phyloP scores from a whole-genome alignment of 92 coral and sea anemone genomes.

The Epizoanthus fatuus region DNA sequence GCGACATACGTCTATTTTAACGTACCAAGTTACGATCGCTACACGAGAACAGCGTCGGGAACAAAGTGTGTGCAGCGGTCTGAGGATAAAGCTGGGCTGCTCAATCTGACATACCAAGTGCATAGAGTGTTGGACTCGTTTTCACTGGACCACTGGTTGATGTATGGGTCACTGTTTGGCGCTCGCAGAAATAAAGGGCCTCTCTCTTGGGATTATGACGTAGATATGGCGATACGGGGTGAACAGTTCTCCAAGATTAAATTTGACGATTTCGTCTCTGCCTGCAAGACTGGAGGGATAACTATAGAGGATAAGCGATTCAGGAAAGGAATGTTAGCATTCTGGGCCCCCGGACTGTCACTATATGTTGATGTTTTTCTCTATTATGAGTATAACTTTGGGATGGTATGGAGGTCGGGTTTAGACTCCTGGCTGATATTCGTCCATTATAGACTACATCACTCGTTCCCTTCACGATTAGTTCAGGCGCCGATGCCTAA shows the following conservation, averaged over 20 bases:
- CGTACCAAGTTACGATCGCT: conserved; percentile 23
- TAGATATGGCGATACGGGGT: conserved; percentile 70
- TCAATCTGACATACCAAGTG: conserved; percentile 2
- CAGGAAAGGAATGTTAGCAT: conserved; percentile 49
- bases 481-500: conserved; percentile 62
- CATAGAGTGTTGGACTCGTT: conserved; percentile 20
- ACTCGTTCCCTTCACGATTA: conserved; percentile 67
- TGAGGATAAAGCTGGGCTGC: background rate
- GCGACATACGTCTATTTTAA: background rate
- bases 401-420: conserved; percentile 67
- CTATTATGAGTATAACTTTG: conserved; percentile 53
- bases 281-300: conserved; percentile 46
- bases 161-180: conserved; percentile 73
- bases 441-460: conserved; percentile 57
- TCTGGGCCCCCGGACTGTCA: conserved; percentile 3
- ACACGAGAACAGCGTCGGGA: background rate
- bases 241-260: conserved; percentile 51
- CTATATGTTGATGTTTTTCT: conserved; percentile 62
- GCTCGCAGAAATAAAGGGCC: conserved; percentile 59
- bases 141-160: conserved; percentile 63
- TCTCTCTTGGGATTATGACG: conserved; percentile 84
- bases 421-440: conserved; percentile 67
- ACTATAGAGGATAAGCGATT: conserved; percentile 43
- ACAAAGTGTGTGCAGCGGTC: background rate
- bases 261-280: conserved; percentile 33